These are phyloP conservation scores for Pycnomerus fuliginosus DNA, from an alignment of 2,888 invertebrate species.

Conservation along the genomic window DNA sequence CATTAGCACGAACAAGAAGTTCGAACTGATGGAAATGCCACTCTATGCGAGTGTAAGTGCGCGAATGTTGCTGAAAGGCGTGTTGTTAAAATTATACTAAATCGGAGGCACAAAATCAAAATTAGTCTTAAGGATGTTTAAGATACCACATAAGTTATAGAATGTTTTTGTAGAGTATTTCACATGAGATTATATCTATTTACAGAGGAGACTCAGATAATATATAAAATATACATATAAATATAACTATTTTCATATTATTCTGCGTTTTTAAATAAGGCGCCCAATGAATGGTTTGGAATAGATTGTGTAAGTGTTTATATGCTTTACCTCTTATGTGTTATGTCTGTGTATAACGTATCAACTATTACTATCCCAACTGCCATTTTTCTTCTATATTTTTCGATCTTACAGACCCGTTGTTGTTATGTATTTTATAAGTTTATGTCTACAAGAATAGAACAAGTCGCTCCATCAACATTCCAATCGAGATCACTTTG, in stretches of 20 bases:
- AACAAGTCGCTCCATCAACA: constrained; percentile 15
- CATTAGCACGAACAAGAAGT: constrained; percentile 7
- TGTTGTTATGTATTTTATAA: constrained; percentile 36
- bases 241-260: constrained; percentile 50
- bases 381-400: constrained; percentile 22
- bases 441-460: constrained; percentile 34
- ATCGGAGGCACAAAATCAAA: constrained; percentile 51
- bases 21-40: constrained; percentile 14
- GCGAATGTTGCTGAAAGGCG: constrained; percentile 42
- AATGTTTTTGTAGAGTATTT: constrained; percentile 49
- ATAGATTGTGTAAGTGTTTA: constrained; percentile 45
- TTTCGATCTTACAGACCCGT: constrained; percentile 14
- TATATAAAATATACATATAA: constrained; percentile 45
- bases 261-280: constrained; percentile 44
- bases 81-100: constrained; percentile 35
- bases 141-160: constrained; percentile 47
- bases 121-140: constrained; percentile 49
- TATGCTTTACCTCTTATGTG: constrained; percentile 40
- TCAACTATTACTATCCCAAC: constrained; percentile 28
- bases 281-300: constrained; percentile 39
- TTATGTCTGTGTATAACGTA: constrained; percentile 46
- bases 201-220: constrained; percentile 50
- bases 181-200: constrained; percentile 50
- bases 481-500: no score
- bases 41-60: constrained; percentile 21